Percentiles rank a stretch among this genome's conserved stretches.
Evolutionary conservation across 2,797 vertebrate genomes (phyloP).

Genomic region (Sebastes steindachneri): DNA sequence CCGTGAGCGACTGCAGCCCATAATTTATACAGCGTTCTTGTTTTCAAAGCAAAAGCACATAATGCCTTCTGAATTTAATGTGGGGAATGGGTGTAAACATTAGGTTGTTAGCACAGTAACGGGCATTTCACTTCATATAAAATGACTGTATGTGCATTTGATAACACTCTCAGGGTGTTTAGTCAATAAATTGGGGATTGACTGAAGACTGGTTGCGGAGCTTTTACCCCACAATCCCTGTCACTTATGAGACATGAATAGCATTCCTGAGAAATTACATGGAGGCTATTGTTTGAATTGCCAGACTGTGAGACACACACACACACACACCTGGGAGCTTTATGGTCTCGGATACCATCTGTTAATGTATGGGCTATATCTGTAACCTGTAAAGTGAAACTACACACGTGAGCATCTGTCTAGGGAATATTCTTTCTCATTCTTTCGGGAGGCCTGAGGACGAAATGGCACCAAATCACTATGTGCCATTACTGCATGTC

Average conservation of each 20-base stretch:
- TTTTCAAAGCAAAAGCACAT: slow-evolving; percentile 29
- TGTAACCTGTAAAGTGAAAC: slow-evolving; percentile 64
- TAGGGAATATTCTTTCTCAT: neutral
- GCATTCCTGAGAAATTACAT: slow-evolving; percentile 67
- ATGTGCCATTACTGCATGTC: neutral
- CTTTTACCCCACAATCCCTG: slow-evolving; percentile 9
- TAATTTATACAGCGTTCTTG: slow-evolving; percentile 34
- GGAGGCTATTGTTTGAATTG: slow-evolving; percentile 36
- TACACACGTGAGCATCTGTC: slow-evolving; percentile 31
- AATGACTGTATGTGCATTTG: slow-evolving; percentile 13
- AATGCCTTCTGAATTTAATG: slow-evolving; percentile 19
- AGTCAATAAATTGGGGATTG: neutral
- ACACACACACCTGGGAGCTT: slow-evolving; percentile 15
- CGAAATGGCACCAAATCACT: neutral
- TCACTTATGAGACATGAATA: slow-evolving; percentile 37
- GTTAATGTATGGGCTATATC: slow-evolving; percentile 28
- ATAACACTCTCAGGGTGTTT: slow-evolving; percentile 5
- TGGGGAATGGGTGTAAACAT: neutral
- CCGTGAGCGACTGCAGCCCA: slow-evolving; percentile 14
- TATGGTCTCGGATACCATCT: slow-evolving; percentile 26
- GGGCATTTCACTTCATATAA: slow-evolving; percentile 15
- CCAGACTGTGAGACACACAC: neutral
- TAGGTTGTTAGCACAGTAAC: neutral
- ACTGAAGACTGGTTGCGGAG: neutral
- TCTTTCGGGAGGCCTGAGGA: neutral